Evolutionary conservation across 2,113 vertebrate genomes (phyloP).

Genomic region (Xiphias gladius): DNA sequence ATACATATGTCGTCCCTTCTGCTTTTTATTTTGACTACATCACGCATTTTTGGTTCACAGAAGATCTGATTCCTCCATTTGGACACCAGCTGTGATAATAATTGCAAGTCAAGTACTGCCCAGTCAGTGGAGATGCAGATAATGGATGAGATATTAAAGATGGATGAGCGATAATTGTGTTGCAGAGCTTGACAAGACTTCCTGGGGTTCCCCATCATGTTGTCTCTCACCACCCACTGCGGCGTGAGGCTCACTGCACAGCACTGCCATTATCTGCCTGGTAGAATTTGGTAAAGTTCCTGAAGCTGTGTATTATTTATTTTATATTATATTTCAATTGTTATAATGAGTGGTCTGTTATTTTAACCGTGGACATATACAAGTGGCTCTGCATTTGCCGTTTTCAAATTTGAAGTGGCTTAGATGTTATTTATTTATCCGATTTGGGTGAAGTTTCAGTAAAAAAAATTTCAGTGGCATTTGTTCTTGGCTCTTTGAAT

Average conservation of each 20-base stretch:
- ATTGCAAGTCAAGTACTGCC: conserved; percentile 65
- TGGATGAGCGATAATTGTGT: conserved; percentile 80
- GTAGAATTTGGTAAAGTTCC: conserved; percentile 31
- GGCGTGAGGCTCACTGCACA: conserved; percentile 43
- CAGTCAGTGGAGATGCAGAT: conserved; percentile 59
- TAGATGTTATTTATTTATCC: not conserved
- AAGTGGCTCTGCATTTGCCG: not conserved
- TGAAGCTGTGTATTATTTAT: conserved; percentile 35
- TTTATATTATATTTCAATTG: conserved; percentile 13
- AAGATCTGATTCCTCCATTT: conserved; percentile 53
- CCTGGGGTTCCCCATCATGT: conserved; percentile 49
- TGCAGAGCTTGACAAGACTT: conserved; percentile 70
- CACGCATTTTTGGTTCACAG: conserved; percentile 33
- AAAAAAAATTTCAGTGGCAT: not conserved
- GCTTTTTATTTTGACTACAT: conserved; percentile 25
- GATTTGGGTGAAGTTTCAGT: not conserved
- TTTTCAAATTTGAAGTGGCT: not conserved
- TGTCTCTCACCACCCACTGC: conserved; percentile 54
- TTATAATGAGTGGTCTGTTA: not conserved
- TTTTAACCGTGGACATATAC: not conserved
- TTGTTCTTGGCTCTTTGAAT: conserved; percentile 7
- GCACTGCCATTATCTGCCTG: conserved; percentile 18
- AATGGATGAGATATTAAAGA: conserved; percentile 74
- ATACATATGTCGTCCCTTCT: not conserved
- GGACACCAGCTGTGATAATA: conserved; percentile 76